These are phyloP conservation scores for Ormyrus labotus DNA, from an alignment of 2,888 invertebrate genomes.

Conservation along the genomic window DNA sequence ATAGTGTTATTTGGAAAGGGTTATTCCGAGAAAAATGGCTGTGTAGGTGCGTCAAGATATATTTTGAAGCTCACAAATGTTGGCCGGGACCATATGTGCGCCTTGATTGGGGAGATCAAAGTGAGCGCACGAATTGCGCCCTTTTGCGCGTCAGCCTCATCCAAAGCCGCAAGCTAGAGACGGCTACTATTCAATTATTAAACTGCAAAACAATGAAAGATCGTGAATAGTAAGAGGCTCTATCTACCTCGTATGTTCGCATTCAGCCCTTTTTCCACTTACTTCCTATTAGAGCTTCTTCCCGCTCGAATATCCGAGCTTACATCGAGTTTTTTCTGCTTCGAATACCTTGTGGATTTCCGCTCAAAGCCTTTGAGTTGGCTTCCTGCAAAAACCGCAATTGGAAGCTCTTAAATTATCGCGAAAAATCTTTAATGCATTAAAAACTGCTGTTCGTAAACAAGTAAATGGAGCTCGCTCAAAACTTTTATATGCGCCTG, in stretches of 20 bases:
- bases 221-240: slow-evolving; percentile 19
- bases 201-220: slow-evolving; percentile 50
- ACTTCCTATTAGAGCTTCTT: slow-evolving; percentile 8
- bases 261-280: slow-evolving; percentile 5
- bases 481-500: not conserved
- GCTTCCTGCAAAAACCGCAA: too few species aligned
- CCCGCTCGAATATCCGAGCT: not conserved
- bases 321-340: not conserved
- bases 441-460: too few species aligned
- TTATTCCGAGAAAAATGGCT: not conserved
- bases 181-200: slow-evolving; percentile 62
- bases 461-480: too few species aligned
- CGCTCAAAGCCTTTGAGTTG: too few species aligned
- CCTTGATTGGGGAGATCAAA: slow-evolving; percentile 67
- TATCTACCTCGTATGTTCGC: not conserved
- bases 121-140: slow-evolving; percentile 50
- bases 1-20: too few species aligned
- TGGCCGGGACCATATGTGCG: not conserved
- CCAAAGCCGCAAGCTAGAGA: slow-evolving; percentile 14
- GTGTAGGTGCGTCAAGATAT: not conserved
- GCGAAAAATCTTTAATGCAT: too few species aligned
- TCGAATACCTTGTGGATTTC: too few species aligned
- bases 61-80: slow-evolving; percentile 11
- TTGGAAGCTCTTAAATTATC: too few species aligned
- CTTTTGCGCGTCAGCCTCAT: slow-evolving; percentile 15